phyloP scores from a whole-genome alignment of 2,113 vertebrate genomes.

The Scortum barcoo region DNA sequence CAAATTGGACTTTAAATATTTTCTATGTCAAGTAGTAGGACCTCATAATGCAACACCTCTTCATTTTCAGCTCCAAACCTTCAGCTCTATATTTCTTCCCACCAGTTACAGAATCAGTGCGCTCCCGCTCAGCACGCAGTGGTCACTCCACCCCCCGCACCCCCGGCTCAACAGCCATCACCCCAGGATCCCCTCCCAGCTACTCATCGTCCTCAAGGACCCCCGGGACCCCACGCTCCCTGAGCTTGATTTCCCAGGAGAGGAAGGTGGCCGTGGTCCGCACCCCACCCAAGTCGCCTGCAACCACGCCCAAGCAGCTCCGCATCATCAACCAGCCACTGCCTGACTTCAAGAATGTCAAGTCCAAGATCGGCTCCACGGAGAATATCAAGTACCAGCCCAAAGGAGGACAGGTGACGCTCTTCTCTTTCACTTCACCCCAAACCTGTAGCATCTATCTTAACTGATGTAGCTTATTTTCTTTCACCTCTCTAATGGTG shows the following conservation, averaged over 20 bases:
- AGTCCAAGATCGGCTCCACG: slow-evolving; percentile 96
- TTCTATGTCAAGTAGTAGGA: background rate
- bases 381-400: slow-evolving; percentile 99
- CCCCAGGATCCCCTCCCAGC: slow-evolving; percentile 96
- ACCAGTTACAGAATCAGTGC: slow-evolving; percentile 90
- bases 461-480: slow-evolving; percentile 4
- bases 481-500: background rate
- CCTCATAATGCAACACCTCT: background rate
- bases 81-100: background rate
- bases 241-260: slow-evolving; percentile 93
- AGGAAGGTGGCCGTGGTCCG: slow-evolving; percentile 94
- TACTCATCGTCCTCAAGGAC: slow-evolving; percentile 95
- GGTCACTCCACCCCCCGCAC: slow-evolving; percentile 96
- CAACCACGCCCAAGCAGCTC: slow-evolving; percentile 94
- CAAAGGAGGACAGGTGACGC: slow-evolving; percentile 95
- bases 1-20: background rate
- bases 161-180: slow-evolving; percentile 94
- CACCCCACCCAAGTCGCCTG: slow-evolving; percentile 97
- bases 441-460: background rate
- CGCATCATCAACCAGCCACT: slow-evolving; percentile 95
- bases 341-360: slow-evolving; percentile 98
- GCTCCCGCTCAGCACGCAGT: slow-evolving; percentile 94
- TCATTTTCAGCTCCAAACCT: background rate
- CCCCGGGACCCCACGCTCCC: slow-evolving; percentile 93
- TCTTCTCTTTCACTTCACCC: slow-evolving; percentile 8